These are phyloP conservation scores for Thera obeliscata DNA, from an alignment of 2,888 invertebrate species.

Conservation along the genomic window DNA sequence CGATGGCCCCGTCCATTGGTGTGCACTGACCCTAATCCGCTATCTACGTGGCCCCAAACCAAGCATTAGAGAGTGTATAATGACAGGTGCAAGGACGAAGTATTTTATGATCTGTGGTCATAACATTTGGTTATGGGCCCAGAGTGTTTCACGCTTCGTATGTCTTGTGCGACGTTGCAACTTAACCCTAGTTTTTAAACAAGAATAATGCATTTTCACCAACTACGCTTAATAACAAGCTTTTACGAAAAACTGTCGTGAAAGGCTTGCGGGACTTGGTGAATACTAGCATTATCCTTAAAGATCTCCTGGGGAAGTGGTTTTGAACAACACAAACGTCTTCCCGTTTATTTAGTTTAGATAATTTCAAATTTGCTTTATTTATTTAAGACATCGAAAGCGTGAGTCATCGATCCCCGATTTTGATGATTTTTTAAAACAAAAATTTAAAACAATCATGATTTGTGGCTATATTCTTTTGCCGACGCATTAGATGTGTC, in stretches of 20 bases:
- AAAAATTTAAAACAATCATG: constrained; percentile 55
- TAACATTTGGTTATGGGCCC: not conserved
- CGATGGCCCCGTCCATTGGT: too few relatives aligned
- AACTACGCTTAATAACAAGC: not conserved
- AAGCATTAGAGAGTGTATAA: not conserved
- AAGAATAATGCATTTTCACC: constrained; percentile 1
- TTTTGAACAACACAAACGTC: not conserved
- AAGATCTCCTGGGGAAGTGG: not conserved
- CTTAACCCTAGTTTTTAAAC: not conserved
- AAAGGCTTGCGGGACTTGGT: not conserved
- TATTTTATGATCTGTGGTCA: not conserved
- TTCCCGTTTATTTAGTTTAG: not conserved
- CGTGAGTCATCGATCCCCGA: not conserved
- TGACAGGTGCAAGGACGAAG: not conserved
- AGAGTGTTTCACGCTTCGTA: not conserved
- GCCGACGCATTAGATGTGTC: constrained; percentile 59
- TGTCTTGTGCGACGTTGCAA: not conserved
- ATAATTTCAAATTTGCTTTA: not conserved
- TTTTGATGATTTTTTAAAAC: constrained; percentile 20
- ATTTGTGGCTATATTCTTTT: constrained; percentile 38
- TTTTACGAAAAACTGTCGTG: not conserved
- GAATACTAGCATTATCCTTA: not conserved
- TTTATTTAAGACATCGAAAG: not conserved
- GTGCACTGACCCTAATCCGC: not conserved
- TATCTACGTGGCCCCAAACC: not conserved